Evolutionary conservation across 2,113 vertebrate species (phyloP), one percentile per base, ranked within the genome.

Genomic region (Bombycilla garrulus): DNA sequence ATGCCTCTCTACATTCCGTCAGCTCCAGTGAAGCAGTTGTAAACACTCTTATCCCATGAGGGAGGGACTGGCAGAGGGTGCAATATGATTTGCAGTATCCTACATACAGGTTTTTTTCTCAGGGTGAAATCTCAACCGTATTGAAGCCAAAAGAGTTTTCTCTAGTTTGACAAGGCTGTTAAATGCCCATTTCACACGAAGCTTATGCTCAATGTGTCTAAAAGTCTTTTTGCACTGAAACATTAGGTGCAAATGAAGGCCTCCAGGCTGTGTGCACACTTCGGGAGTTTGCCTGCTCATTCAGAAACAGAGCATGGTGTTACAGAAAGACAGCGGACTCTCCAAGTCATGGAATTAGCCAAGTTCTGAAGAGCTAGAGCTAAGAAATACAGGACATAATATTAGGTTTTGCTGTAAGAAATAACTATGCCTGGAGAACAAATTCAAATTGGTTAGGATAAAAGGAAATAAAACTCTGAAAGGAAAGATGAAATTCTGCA

Each of bases 191-290:
- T 54, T 66, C 64, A 78, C 45, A 45, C 51, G 61, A 65, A 70
- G 28, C 7, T 73, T 76, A 40, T 66, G 26, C 12, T 58, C 76
- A 64, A 69, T 44, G 22, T 44, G 8, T 25, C 38, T 44, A 71
- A 79, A 89, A 79, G 8, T 8, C 22, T 47, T 67, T 67, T 38
- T 74, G 8, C 66, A 26, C n/a, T 13, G 78, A 76, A 40, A 40
- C 25, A n/a, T 72, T 28, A 47, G 17, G 15, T 57, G 12, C 9
- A 61, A 69, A 79, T 0, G 0, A 50, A 72, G 28, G 47, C 19
- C 14, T 86, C 21, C 42, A 62, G 56, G 11, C 47, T 33, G 16
- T 45, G 23, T 0, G 1, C 19, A 88, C 36, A 31, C 3, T 38
- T 57, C 26, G 38, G 33, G n/a, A 53, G 31, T 77, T 58, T 70